Evolutionary conservation across 2,888 invertebrate genomes (phyloP), one percentile per base, ranked within the genome.

Genomic region (Anodontia alba): DNA sequence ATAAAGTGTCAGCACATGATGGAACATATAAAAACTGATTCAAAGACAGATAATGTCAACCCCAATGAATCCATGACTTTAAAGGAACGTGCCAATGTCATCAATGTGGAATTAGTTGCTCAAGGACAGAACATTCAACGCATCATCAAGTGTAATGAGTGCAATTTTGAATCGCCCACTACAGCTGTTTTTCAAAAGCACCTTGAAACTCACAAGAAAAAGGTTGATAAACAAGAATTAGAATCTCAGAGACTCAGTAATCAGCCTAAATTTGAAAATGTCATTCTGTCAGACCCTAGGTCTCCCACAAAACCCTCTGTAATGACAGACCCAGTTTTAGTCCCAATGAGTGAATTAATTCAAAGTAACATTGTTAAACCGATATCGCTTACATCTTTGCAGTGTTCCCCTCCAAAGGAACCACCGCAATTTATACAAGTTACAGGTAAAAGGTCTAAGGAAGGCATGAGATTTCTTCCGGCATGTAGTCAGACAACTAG

Each of bases 1-100:
- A 26, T 57, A 3, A 49, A 49, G 17, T 88, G 87, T 73, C 79
- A 88, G 23, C 94, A 94, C 74, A 91, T 93, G 91, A 87, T 90
- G 79, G 83, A 86, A 15, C 93, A 93, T 74, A 82, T 93, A 20
- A 79, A 83, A 17, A 10, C 62, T 62, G 62, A 33, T 10, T n/a
- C 31, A 7, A 33, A 49, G 43, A 10, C 33, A 0, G 74, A 42
- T 43, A 38, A 15, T 72, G n/a, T 36, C 12, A 67, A 76, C 12
- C 67, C 38, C 12, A 49, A 33, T 31, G 31, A 67, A 36, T 49
- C 72, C 23, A 51, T 51, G 2, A 12, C 74, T 12, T 62, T 71
- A 12, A 43, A 33, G 5, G 46, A 33, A 62, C 57, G 46, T 20
- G 33, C 23, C 17, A 1, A 17, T 31, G 26, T 33, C 1, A 17